Evolutionary conservation across 30 jellyfish, hydroid and myxozoan species (phyloP), one percentile per base, ranked within the genome.

Genomic region (Chrysaora quinquecirrha): DNA sequence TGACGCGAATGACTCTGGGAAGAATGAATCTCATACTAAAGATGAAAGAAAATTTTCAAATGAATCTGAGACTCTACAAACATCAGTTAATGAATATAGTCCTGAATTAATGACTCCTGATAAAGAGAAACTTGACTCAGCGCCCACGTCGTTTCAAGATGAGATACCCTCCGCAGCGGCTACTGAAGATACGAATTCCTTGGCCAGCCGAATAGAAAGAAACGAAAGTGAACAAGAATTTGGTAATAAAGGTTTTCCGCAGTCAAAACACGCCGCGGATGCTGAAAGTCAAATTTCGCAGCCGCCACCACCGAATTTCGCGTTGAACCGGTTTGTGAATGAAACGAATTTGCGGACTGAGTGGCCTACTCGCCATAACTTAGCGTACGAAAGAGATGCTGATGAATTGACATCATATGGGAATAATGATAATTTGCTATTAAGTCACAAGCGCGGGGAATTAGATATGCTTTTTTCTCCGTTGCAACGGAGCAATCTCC

Each of bases 131-230:
- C 71, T 75, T 3, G 89, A 73, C 24, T 69, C 80, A 16, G 64
- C 81, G 18, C 88, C 75, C 10, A 61, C 80, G 18, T 66, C 87
- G 20, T 46, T 30, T 32, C 89, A 72, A 1, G 93, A 80, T 33
- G 96, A 80, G 30, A 47, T 80, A 24, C 87, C 96, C 7, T 88
- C 96, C 7, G 92, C 93, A 1, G 96, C 93, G 4, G 99, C 99
- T 20, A 95, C 99, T 2, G 99, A 95, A 56, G 99, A 84, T 50
- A 88, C 95, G 27, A 88, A 88, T 78, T 95, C 99, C 9, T 68
- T 83, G 48, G 96, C 96, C 2, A 95, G 96, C 47, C 67, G 96
- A 9, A 82, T 74, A 1, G 85, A 74, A 27, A 56, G 46, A 20
- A 62, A 76, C 48, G 89, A 87, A 1, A 30, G 74, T 32, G 89